phyloP scores from a whole-genome alignment of 2,797 vertebrate species.

The Amniataba percoides region DNA sequence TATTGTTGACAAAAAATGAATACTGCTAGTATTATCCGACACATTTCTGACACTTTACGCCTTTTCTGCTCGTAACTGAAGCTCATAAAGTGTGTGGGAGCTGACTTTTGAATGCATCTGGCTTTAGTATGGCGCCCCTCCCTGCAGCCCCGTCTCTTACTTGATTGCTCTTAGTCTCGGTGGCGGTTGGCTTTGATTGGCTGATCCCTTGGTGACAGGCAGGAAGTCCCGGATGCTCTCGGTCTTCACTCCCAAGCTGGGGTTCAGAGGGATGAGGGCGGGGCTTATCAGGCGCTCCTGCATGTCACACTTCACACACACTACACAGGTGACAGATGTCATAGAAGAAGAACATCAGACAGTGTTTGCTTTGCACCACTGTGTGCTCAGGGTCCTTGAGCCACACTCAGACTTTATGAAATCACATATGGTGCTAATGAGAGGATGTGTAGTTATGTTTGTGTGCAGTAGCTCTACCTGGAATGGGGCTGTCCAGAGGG shows the following conservation, averaged over 20 bases:
- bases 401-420: no score
- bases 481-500: conserved; percentile 49
- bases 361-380: background rate
- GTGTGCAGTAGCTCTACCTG: conserved; percentile 51
- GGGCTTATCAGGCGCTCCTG: conserved; percentile 93
- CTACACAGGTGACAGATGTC: conserved; percentile 70
- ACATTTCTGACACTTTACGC: no score
- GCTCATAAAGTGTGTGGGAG: background rate
- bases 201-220: conserved; percentile 74
- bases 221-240: conserved; percentile 83
- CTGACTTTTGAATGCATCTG: background rate
- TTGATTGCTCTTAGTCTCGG: conserved; percentile 87
- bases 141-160: conserved; percentile 75
- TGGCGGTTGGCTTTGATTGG: conserved; percentile 75
- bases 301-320: conserved; percentile 93
- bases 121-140: no score
- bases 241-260: conserved; percentile 75
- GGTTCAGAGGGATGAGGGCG: conserved; percentile 82
- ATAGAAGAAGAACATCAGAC: background rate
- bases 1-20: background rate
- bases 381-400: background rate
- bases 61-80: background rate
- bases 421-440: background rate
- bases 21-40: no score
- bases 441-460: background rate